Conservation (phyloP, 2,888 invertebrate species). For the Athetis lepigone region DNA sequence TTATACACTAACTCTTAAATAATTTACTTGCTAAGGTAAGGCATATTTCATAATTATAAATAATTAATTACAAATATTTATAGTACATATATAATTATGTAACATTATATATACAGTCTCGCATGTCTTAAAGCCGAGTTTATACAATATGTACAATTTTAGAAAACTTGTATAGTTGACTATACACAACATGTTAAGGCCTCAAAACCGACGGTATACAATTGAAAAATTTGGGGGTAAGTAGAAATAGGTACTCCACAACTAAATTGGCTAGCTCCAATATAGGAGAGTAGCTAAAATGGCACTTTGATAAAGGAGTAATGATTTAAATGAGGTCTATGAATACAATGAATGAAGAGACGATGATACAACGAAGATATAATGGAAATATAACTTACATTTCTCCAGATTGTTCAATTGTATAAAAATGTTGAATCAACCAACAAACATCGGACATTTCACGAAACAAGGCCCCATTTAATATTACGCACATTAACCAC, state of each 20-base stretch:
- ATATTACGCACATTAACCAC: slow-evolving; percentile 57
- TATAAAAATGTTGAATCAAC: slow-evolving; percentile 21
- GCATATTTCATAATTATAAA: slow-evolving; percentile 87
- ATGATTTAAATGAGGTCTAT: slow-evolving; percentile 37
- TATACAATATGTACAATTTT: slow-evolving; percentile 80
- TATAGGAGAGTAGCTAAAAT: slow-evolving; percentile 73
- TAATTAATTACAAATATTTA: slow-evolving; percentile 83
- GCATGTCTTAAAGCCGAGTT: slow-evolving; percentile 86
- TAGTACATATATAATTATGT: slow-evolving; percentile 78
- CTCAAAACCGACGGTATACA: slow-evolving; percentile 57
- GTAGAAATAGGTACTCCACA: slow-evolving; percentile 69
- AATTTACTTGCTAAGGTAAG: slow-evolving; percentile 78
- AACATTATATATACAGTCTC: slow-evolving; percentile 88
- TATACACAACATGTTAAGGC: slow-evolving; percentile 68
- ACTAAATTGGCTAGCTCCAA: slow-evolving; percentile 80
- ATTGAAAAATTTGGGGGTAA: slow-evolving; percentile 53
- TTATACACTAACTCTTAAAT: slow-evolving; percentile 67
- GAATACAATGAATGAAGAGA: slow-evolving; percentile 18
- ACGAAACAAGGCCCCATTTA: slow-evolving; percentile 65
- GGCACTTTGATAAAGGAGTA: slow-evolving; percentile 49
- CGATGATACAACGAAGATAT: slow-evolving; percentile 22
- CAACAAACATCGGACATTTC: slow-evolving; percentile 29
- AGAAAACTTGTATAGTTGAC: slow-evolving; percentile 71
- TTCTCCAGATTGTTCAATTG: slow-evolving; percentile 28
- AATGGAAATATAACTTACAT: slow-evolving; percentile 22